Evolutionary conservation across 2,888 invertebrate species (phyloP), one percentile per base, ranked within the genome.

Genomic region (Portevinia maculata): DNA sequence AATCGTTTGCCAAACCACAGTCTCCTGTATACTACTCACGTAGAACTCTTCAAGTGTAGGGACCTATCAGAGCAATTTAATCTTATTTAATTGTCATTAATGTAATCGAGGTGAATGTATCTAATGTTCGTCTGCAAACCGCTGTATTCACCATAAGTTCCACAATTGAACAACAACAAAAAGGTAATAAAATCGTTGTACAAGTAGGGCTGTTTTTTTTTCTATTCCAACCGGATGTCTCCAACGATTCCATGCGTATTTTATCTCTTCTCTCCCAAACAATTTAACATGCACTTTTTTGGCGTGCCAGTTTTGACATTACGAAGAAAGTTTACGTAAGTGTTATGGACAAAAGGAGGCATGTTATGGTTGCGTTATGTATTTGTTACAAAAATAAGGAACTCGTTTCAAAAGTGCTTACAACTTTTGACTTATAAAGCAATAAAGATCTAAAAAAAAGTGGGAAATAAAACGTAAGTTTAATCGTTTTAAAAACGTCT

Each of bases 161-260:
- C 83, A 83, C 83, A 83, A 41, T 46, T 44, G 30, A 48, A 44
- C 30, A 46, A 59, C 60, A 53, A 24, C n/a, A 55, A 71, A 75
- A 34, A 78, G 73, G 30, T 34, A 67, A 73, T 73, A 78, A 83
- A 70, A 76, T 41, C 32, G 30, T 24, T 24, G 4, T 44, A 17
- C 6, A 11, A 17, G 19, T 65, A 59, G 57, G 69, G 74, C 50
- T 59, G 52, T 74, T 73, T 73, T 78, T 59, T 65, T 52, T 50
- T 60, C 30, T 70, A 59, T 70, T 60, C 34, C 17, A 71, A 64
- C 71, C 83, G 83, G 83, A 83, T 60, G 83, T 83, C 78, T 78
- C 41, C 78, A 83, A 34, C 17, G 41, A 71, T 44, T 78, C 83
- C 78, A 83, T 83, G 76, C 24, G 62, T 70, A 13, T 15, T 13